Base-by-base conservation (phyloP, 2,797 vertebrate genomes). In the Scomberomorus guttatus region DNA sequence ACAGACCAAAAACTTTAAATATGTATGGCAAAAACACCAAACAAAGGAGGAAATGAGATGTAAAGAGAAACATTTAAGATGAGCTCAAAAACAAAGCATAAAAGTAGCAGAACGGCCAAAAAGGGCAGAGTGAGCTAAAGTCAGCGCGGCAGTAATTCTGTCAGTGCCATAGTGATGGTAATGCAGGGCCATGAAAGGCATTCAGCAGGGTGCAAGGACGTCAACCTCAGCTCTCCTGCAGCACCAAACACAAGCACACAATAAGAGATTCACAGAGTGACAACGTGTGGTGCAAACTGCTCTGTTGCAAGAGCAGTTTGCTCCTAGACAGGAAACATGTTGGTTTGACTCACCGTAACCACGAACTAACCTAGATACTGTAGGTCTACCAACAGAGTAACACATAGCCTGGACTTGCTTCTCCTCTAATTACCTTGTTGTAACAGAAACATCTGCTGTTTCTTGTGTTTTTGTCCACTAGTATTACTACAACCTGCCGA, bases 81-180 rank as follows among this genome's bases (percentile, higher is more conserved):
- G 20, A 17, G 24, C 37, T 54, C 14, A 73, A 82, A 56, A 34
- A 56, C 48, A 51, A 80, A 74, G n/a, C n/a, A 62, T 51, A 55
- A 51, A 75, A 37, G 51, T 9, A 65, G 63, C 77, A 68, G 59
- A 67, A 79, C 17, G 6, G 46, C 52, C 50, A 77, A 59, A 79
- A 82, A 82, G 77, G 61, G 74, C 67, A 77, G 82, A 79, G 79
- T 69, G 89, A 87, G 86, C 87, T 89, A 88, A 87, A 91, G 93
- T 92, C 92, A 90, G 90, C 80, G 58, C 83, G 58, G 91, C 93
- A 91, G 91, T 96, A 95, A 94, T 87, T 95, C 94, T 95, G 93
- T 94, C 93, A 95, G 78, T 32, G 88, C 93, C 92, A 93, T 95
- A 95, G 95, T 95, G 90, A 95, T 96, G 95, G 87, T 94, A 95